These are phyloP conservation scores for Eulemur coronatus DNA, from an alignment of 2,797 vertebrate genomes.

Conservation along the genomic window DNA sequence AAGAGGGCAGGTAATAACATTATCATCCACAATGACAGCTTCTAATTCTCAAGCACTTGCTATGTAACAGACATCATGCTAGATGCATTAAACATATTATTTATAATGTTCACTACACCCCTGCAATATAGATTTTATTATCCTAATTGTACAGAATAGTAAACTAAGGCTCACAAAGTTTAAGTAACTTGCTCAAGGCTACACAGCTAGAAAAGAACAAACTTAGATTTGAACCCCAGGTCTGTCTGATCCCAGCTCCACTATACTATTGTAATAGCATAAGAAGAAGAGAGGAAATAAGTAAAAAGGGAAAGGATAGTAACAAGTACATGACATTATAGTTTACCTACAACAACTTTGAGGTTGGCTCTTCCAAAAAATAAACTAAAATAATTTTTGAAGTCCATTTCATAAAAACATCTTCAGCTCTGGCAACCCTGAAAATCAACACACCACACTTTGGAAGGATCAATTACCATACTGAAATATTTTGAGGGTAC, in stretches of 20 bases:
- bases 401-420: not conserved
- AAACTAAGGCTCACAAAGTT: not conserved
- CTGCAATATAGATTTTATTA: not conserved
- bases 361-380: not conserved
- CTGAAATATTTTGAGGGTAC: not conserved
- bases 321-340: not conserved
- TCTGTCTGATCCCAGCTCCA: not conserved
- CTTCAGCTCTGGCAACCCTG: not conserved
- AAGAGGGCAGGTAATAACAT: not conserved
- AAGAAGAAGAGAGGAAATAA: constrained; percentile 10
- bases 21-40: not conserved
- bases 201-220: not conserved
- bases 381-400: not conserved
- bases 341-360: not conserved
- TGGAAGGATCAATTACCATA: not conserved
- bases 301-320: not conserved
- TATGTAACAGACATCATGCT: not conserved
- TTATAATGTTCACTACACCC: not conserved
- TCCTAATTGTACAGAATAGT: not conserved
- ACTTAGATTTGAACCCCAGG: not conserved
- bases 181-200: not conserved
- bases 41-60: not conserved
- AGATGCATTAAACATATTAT: not conserved
- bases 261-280: not conserved
- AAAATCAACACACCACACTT: not conserved